Base-by-base conservation (phyloP, 1,140 invertebrate genomes). In the Drosophila sulfurigaster region DNA sequence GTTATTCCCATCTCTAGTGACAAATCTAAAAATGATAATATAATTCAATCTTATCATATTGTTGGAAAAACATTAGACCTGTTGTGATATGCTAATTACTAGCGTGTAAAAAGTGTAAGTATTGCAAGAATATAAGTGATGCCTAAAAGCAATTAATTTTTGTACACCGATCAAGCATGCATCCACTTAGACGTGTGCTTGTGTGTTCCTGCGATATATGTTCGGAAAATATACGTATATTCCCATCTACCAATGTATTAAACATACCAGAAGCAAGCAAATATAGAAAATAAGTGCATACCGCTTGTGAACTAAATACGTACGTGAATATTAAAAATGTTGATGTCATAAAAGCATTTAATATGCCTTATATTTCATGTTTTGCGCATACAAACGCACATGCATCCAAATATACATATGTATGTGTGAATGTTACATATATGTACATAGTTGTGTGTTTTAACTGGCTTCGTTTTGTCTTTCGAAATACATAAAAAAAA, bases 1-100 rank as follows among this genome's bases (percentile, higher is more conserved):
- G 20, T 25, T 25, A 25, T 25, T 3, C 20, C 35, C 35, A 38
- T 10, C 35, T 11, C 35, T 38, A 38, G 41, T 74, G 65, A 74
- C 71, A 74, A 56, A 62, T 43, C 28, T 74, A 43, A 74, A 74
- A 69, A 69, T 74, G 71, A 74, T 74, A 74, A 60, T 69, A 54
- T 74, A 74, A 74, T 69, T 68, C 49, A 68, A 74, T 62, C 65
- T 74, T 48, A 69, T 74, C 71, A 69, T 16, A 30, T 74, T 41
- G 20, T 62, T 54, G 30, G 8, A 32, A 73, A 73, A 52, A 56
- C 43, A 74, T 13, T 41, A 74, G 28, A 35, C 49, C 41, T 59
- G 32, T 72, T 58, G 38, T 59, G 6, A 41, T 28, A 45, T 73
- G 16, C n/a, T 30, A 45, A 38, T 38, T 41, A 15, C 6, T 28